These are phyloP conservation scores for Homalodisca vitripennis DNA, from an alignment of 1,140 invertebrate species.

Conservation along the genomic window DNA sequence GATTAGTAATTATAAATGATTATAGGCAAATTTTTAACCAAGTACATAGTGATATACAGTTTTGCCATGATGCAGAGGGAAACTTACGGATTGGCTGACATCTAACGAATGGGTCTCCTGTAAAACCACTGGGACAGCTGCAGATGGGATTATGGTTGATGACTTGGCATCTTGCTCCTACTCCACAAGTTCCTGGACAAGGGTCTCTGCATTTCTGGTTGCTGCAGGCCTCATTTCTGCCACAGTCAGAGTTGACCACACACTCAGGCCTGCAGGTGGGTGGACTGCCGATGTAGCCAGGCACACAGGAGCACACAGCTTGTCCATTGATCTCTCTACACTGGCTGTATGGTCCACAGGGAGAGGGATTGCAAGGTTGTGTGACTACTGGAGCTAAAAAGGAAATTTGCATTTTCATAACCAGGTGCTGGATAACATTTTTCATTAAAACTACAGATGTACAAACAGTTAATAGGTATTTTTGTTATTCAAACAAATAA, in stretches of 20 bases:
- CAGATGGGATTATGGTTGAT: constrained; percentile 75
- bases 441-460: too few species aligned
- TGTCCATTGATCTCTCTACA: constrained; percentile 65
- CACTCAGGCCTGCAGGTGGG: constrained; percentile 72
- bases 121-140: constrained; percentile 65
- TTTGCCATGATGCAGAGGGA: neutral
- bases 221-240: constrained; percentile 58
- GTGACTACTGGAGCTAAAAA: constrained; percentile 33
- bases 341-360: constrained; percentile 71
- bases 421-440: too few species aligned
- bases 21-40: neutral
- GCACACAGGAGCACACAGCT: constrained; percentile 67
- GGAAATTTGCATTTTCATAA: too few species aligned
- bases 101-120: constrained; percentile 70
- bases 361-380: constrained; percentile 51
- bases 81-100: constrained; percentile 55
- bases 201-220: constrained; percentile 66
- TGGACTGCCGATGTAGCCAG: constrained; percentile 69
- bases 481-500: too few species aligned
- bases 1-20: neutral
- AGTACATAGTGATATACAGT: neutral
- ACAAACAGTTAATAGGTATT: too few species aligned
- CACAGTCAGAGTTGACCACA: constrained; percentile 65
- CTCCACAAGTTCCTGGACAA: constrained; percentile 64
- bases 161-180: constrained; percentile 65